These are phyloP conservation scores for Orthosia gothica DNA, from an alignment of 2,888 invertebrate genomes.

Conservation along the genomic window DNA sequence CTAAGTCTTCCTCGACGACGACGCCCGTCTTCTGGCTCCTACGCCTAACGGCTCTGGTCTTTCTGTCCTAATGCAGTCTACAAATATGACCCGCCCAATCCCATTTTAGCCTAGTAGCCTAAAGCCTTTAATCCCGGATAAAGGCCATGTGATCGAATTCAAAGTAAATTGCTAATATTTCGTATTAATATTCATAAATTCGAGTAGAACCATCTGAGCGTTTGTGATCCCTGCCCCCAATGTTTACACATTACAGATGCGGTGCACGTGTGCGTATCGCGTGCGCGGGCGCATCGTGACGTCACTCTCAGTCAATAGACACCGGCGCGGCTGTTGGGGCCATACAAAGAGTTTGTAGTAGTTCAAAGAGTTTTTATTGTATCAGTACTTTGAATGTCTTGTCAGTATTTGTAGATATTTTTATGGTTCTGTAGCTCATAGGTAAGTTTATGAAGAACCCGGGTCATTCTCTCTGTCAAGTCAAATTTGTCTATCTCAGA, in stretches of 20 bases:
- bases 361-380: slow-evolving; percentile 20
- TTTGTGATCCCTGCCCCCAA: slow-evolving; percentile 60
- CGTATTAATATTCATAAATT: too few species aligned
- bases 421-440: background rate
- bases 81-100: too few species aligned
- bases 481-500: background rate
- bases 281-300: slow-evolving; percentile 66
- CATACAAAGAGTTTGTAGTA: slow-evolving; percentile 31
- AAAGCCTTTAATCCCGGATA: too few species aligned
- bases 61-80: too few species aligned
- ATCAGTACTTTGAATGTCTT: background rate
- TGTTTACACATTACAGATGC: slow-evolving; percentile 80
- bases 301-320: slow-evolving; percentile 53
- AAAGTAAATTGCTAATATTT: too few species aligned
- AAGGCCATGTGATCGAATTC: too few species aligned
- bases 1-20: too few species aligned
- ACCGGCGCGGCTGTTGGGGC: slow-evolving; percentile 24
- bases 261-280: slow-evolving; percentile 78
- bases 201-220: background rate
- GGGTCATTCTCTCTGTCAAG: too few species aligned
- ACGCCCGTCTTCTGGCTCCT: too few species aligned
- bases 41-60: too few species aligned
- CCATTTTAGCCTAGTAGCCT: too few species aligned
- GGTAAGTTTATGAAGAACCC: too few species aligned
- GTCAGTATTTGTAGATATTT: background rate